Conservation (phyloP, 2,888 invertebrate genomes). For the Lagria hirta region DNA sequence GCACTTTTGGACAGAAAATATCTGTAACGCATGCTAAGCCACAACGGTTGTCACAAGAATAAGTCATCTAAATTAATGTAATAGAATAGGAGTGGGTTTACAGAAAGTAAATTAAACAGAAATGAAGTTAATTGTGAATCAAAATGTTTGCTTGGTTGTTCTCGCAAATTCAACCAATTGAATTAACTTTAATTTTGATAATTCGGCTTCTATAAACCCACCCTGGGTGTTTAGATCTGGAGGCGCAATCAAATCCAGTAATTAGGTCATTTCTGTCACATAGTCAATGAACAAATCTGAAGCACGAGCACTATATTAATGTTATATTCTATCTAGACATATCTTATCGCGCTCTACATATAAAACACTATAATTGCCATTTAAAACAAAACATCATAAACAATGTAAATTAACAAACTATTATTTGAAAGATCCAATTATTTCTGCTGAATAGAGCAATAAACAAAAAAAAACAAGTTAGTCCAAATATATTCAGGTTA, state of each 20-base stretch:
- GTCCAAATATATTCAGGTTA: conserved; percentile 26
- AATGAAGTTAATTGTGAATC: too few species aligned
- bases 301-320: conserved; percentile 20
- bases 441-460: conserved; percentile 21
- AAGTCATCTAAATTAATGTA: conserved; percentile 9
- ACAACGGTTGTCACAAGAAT: too few species aligned
- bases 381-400: conserved; percentile 5
- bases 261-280: conserved; percentile 16
- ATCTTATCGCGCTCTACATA: conserved; percentile 8
- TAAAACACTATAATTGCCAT: conserved; percentile 2
- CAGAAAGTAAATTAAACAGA: too few species aligned
- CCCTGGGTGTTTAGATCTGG: conserved; percentile 19
- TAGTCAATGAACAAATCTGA: conserved; percentile 20
- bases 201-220: too few species aligned
- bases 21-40: too few species aligned
- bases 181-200: too few species aligned
- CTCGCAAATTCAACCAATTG: too few species aligned
- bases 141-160: too few species aligned
- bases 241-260: conserved; percentile 19
- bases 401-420: conserved; percentile 3
- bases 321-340: conserved; percentile 11
- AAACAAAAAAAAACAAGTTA: conserved; percentile 16
- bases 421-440: conserved; percentile 5
- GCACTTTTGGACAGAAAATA: too few species aligned
- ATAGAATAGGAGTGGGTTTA: too few species aligned